These are phyloP conservation scores for Threskiornis aethiopicus DNA, from an alignment of 2,797 vertebrate species.

Conservation along the genomic window DNA sequence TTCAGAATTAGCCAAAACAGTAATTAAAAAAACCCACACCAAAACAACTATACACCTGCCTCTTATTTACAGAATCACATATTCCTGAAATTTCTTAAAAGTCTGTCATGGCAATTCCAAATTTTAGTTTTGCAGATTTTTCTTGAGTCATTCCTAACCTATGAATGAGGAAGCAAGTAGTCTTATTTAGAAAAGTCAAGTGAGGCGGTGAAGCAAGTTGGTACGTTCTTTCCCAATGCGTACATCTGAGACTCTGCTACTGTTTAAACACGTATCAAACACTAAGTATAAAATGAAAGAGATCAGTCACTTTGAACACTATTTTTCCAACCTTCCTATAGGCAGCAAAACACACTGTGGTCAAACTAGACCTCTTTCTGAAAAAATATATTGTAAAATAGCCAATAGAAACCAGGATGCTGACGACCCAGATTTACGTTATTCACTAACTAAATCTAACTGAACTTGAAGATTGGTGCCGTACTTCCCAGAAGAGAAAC, in stretches of 20 bases:
- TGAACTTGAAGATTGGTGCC: neutral
- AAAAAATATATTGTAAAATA: neutral
- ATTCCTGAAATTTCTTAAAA: neutral
- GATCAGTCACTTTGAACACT: neutral
- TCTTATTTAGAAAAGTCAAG: neutral
- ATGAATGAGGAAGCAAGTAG: neutral
- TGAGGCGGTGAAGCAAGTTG: neutral
- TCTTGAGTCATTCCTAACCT: neutral
- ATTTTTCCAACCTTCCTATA: neutral
- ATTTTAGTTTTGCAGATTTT: neutral
- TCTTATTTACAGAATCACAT: neutral
- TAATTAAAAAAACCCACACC: accelerated
- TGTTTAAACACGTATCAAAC: neutral
- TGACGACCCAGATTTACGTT: neutral
- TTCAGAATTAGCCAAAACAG: neutral
- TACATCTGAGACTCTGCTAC: neutral
- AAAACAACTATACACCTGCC: neutral
- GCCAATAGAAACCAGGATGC: neutral
- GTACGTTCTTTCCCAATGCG: neutral
- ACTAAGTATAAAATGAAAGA: neutral
- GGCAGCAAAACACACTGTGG: neutral
- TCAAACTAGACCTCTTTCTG: neutral
- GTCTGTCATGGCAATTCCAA: neutral
- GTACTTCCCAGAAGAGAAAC: neutral
- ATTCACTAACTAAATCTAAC: neutral